Evolutionary conservation across 2,888 invertebrate genomes (phyloP).

Genomic region (Gastracanthus pulcherrimus): DNA sequence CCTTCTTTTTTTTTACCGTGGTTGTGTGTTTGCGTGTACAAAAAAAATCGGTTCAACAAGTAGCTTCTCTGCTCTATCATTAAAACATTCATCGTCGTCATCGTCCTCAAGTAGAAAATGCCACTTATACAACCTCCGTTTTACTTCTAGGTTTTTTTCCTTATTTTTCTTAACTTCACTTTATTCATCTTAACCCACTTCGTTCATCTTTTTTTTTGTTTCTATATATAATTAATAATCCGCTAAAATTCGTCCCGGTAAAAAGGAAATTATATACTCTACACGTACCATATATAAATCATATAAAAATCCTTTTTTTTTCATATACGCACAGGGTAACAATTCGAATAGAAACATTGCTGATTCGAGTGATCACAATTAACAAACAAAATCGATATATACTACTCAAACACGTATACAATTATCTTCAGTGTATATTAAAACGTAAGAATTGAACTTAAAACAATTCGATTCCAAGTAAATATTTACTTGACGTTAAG

Average conservation of each 20-base stretch:
- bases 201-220: conserved; percentile 17
- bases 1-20: not conserved
- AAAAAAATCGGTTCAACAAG: conserved; percentile 54
- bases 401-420: not conserved
- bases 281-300: conserved; percentile 40
- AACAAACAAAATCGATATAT: not conserved
- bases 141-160: conserved; percentile 7
- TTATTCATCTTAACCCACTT: conserved; percentile 21
- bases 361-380: not conserved
- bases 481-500: not conserved
- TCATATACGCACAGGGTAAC: not conserved
- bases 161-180: conserved; percentile 1
- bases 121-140: conserved; percentile 53
- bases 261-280: conserved; percentile 51
- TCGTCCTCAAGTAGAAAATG: conserved; percentile 55
- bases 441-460: not conserved
- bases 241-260: conserved; percentile 34
- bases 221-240: conserved; percentile 27
- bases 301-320: conserved; percentile 36
- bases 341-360: conserved; percentile 3
- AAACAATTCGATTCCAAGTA: not conserved
- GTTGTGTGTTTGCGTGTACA: not conserved
- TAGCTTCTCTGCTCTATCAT: conserved; percentile 35
- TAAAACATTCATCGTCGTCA: not conserved
- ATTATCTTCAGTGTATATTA: not conserved